Evolutionary conservation across 2,113 vertebrate species (phyloP), one percentile per base, ranked within the genome.

Genomic region (Puma concolor): DNA sequence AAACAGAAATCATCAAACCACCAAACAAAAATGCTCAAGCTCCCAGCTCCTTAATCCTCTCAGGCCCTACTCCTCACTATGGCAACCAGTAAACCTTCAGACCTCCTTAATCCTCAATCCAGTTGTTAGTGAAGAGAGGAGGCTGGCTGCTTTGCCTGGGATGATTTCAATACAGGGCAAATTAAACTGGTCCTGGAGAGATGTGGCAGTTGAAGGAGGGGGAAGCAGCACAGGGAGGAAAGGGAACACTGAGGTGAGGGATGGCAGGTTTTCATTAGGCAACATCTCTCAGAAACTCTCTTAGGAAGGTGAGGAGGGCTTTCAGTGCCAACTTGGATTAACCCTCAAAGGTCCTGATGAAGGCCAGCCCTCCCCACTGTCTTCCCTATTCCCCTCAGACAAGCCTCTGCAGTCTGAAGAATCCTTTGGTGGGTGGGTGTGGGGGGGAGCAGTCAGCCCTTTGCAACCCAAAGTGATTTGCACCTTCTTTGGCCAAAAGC

Each of bases 21-120:
- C 96, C 88, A 95, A 96, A 94, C 41, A 96, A 83, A 95, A 96
- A 94, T 66, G 27, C 77, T 77, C 38, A 36, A 81, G 72, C n/a
- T 97, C 89, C 33, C 57, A 91, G 88, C 0, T 8, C 91, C 96
- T 94, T 96, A 91, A 97, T 96, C 4, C 67, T 97, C 96, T 97
- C 16, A 12, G 96, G 93, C 80, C 63, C 96, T 97, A 82, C n/a
- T 6, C 66, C 48, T 99, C 36, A 4, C 98, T 97, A 98, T 98
- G 97, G 98, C 98, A 99, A 99, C 98, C 11, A 92, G 0, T 21
- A 95, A 97, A 67, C 92, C 80, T 96, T 50, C 44, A 95, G 92
- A 85, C 88, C 76, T 92, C 64, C 69, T 60, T 72, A 91, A 44
- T 72, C 72, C 48, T 93, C 93, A 63, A 38, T 82, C 63, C 50